Conservation (phyloP, 2,113 vertebrate genomes). For the Desmodus rotundus region DNA sequence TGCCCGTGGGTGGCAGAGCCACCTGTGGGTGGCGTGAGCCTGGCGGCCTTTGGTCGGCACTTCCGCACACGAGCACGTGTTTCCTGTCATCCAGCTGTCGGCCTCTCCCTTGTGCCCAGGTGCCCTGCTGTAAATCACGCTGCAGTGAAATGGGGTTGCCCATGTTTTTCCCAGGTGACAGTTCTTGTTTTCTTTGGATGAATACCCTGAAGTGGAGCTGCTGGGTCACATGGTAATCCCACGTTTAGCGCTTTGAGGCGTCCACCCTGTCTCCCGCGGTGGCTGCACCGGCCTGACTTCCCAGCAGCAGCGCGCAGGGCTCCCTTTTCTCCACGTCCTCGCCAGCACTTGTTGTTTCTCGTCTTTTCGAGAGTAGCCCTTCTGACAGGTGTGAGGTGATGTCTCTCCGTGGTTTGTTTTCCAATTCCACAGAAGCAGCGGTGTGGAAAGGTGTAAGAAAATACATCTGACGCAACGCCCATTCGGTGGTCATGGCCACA, state of each 20-base stretch:
- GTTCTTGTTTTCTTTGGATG: no score
- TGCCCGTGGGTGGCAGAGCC: neutral
- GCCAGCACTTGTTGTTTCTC: neutral
- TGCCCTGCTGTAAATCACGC: no score
- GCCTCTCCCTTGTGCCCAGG: no score
- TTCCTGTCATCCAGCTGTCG: neutral
- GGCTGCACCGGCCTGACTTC: no score
- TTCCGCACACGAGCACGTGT: neutral
- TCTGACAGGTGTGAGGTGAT: neutral
- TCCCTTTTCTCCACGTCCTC: neutral
- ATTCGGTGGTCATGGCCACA: neutral
- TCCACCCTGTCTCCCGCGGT: no score
- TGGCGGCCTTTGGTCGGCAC: neutral
- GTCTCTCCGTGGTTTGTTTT: neutral
- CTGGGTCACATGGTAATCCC: neutral
- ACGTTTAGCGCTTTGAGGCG: neutral
- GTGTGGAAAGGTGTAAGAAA: neutral
- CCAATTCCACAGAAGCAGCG: neutral
- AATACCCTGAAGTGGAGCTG: no score
- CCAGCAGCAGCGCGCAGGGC: neutral
- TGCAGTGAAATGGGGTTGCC: no score
- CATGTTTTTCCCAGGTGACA: no score
- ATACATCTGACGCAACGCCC: neutral
- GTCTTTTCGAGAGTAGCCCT: neutral
- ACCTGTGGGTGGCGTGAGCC: rapidly evolving